Evolutionary conservation across 2,797 vertebrate genomes (phyloP), one percentile per base, ranked within the genome.

Genomic region (Sebastes trivittatus): DNA sequence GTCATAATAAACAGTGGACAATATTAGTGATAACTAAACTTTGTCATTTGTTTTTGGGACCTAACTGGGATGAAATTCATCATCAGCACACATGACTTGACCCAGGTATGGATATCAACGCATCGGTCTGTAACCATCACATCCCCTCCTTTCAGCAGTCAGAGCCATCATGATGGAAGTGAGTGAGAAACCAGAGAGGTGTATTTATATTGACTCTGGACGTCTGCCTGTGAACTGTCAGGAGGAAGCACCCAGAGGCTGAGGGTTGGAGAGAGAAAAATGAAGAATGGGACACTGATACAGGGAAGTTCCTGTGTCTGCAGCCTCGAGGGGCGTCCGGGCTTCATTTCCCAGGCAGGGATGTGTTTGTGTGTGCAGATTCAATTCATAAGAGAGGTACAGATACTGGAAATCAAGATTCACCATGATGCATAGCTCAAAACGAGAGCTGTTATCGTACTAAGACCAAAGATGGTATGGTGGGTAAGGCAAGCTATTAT

Each of bases 231-330:
- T 64, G 67, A 88, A 83, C 81, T 72, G 91, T 84, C 85, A 87
- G 54, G 81, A 88, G 77, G 87, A 88, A 82, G 87, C 77, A 82
- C 79, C 90, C 83, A 88, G 77, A 80, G 87, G 89, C 81, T 54
- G 80, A 82, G 68, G 68, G 86, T 69, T 77, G 46, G 75, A 69
- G 67, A 78, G 82, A 78, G 78, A 86, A 88, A 54, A 76, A 85
- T 85, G 78, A 89, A 86, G 84, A 88, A 85, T 65, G 67, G 65
- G 85, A 88, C 83, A 92, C 82, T 49, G 89, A 92, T 89, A 89
- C 72, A 55, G 87, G 87, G 83, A 85, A 85, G 86, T 85, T 90
- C 81, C 85, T 75, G 77, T 46, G 86, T 87, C 91, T 60, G 34
- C 77, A 84, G 87, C 86, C 90, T 87, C 54, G 1, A 85, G 89